phyloP scores from a whole-genome alignment of 2,888 invertebrate species.

The Seira sanloemensis region DNA sequence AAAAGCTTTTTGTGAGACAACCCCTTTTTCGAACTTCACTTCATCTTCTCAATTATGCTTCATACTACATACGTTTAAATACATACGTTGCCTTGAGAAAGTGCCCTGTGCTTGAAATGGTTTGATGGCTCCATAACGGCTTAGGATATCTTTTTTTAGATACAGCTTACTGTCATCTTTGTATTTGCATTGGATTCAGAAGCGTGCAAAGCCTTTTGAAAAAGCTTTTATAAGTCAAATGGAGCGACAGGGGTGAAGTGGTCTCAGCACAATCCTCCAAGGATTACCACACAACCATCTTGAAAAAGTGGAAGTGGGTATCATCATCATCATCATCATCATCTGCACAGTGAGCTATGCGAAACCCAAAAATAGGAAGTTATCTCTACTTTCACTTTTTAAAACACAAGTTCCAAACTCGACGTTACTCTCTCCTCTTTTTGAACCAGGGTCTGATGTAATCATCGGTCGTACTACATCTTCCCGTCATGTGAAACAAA shows the following conservation, averaged over 20 bases:
- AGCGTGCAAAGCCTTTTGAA: slow-evolving; percentile 72
- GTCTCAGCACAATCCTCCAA: slow-evolving; percentile 28
- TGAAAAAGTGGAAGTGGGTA: too few species aligned
- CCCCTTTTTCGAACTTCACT: too few species aligned
- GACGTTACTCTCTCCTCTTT: neutral
- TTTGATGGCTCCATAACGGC: too few species aligned
- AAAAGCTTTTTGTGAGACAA: too few species aligned
- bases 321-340: neutral
- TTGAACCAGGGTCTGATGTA: too few species aligned
- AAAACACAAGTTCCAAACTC: neutral
- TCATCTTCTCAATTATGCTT: too few species aligned
- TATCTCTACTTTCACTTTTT: neutral
- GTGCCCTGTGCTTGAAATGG: too few species aligned
- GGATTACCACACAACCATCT: slow-evolving; percentile 35
- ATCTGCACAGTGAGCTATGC: neutral
- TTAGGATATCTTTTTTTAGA: too few species aligned
- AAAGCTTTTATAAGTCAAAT: slow-evolving; percentile 22
- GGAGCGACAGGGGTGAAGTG: slow-evolving; percentile 47
- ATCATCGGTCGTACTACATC: neutral
- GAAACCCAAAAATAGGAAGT: neutral
- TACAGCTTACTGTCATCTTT: too few species aligned
- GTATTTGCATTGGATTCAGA: neutral
- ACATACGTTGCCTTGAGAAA: too few species aligned
- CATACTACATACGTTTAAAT: too few species aligned
- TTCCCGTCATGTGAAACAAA: neutral